Evolutionary conservation across 2,797 vertebrate species (phyloP), one percentile per base, ranked within the genome.

Genomic region (Anguilla anguilla): DNA sequence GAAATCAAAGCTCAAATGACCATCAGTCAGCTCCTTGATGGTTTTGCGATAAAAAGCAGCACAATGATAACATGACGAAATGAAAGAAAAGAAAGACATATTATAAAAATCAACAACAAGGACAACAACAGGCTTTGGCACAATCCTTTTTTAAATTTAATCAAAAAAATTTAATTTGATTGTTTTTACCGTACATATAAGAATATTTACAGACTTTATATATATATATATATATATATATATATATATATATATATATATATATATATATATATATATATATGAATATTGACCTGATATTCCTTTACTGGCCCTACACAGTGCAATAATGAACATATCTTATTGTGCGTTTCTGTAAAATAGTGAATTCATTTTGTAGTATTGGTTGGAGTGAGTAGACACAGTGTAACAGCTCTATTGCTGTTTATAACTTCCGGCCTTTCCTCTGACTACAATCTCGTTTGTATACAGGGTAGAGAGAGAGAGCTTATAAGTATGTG

Each of bases 1-100:
- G 74, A 77, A 77, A 35, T 77, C 74, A 77, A 43, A 77, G 35
- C 35, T 43, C 35, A 77, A 77, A 77, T 77, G 74, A 22, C 74
- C 74, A 77, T 39, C 69, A 74, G 69, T n/a, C 64, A 25, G 35
- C 69, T 39, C 39, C 74, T 43, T 43, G 35, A 77, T 43, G 17
- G 35, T 39, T 77, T 39, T 77, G 35, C 11, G 72, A 43, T 43
- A 6, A 77, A 77, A 43, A 77, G 31, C 74, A 39, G 13, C 69
- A 74, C 69, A 28, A 74, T 43, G 15, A 77, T 77, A 77, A 77
- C 3, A 7, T 43, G 28, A 74, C 35, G 69, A 9, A 74, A 74
- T 31, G 2, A 35, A 10, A 35, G 43, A 46, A 46, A 25, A 11
- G 10, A 55, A 69, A 28, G 7, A 69, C n/a, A 28, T 61, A 61